Evolutionary conservation across 2,113 vertebrate genomes (phyloP).

Genomic region (Charina bottae): DNA sequence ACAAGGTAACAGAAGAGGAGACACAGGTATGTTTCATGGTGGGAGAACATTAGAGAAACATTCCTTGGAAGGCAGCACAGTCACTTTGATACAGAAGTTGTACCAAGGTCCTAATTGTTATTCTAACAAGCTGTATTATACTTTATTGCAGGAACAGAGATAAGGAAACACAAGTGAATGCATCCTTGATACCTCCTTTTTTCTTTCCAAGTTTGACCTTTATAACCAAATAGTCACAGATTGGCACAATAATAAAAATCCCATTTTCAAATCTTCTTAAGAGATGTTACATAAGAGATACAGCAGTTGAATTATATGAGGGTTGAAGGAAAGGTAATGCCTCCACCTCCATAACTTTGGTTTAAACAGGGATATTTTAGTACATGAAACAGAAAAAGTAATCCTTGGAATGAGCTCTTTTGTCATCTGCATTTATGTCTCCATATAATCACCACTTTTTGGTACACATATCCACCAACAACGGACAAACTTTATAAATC

Average conservation of each 20-base stretch:
- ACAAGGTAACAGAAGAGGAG: not conserved
- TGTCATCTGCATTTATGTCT: no score
- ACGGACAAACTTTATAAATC: no score
- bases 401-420: no score
- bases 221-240: not conserved
- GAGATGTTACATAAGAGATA: not conserved
- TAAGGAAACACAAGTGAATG: no score
- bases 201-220: no score
- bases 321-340: not conserved
- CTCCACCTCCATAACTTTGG: not conserved
- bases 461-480: no score
- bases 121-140: not conserved
- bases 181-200: no score
- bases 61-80: not conserved
- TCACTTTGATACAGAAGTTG: not conserved
- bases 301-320: not conserved
- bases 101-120: not conserved
- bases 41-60: not conserved
- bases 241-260: not conserved
- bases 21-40: not conserved
- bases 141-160: no score
- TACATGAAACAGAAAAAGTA: not conserved
- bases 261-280: not conserved
- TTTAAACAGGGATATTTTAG: not conserved
- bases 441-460: no score